Evolutionary conservation across 1,140 invertebrate genomes (phyloP).

Genomic region (Aphelenchoides fujianensis): DNA sequence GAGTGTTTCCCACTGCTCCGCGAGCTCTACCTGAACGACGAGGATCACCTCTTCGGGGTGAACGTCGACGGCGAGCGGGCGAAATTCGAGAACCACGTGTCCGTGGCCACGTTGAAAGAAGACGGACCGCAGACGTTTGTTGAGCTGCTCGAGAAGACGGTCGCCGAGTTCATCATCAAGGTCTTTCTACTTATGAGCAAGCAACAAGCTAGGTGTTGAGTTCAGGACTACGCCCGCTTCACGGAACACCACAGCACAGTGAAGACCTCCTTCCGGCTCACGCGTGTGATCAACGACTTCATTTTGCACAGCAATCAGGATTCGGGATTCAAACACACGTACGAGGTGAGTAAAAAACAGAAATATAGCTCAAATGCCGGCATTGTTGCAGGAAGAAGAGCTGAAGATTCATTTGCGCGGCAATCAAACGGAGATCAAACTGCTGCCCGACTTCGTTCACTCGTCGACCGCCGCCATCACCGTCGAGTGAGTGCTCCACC

Average conservation of each 20-base stretch:
- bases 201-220: too few species aligned
- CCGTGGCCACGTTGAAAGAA: conserved; percentile 25
- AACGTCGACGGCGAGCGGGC: conserved; percentile 38
- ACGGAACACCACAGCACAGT: conserved; percentile 24
- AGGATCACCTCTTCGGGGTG: conserved; percentile 24
- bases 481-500: conserved; percentile 22
- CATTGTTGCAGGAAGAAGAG: conserved; percentile 1
- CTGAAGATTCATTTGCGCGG: conserved; percentile 26
- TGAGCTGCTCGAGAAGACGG: conserved; percentile 11
- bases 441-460: conserved; percentile 22
- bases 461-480: background rate
- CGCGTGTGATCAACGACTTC: conserved; percentile 32
- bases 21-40: conserved; percentile 34
- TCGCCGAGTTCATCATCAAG: conserved; percentile 33
- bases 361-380: conserved; percentile 4
- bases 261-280: conserved; percentile 21
- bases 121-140: conserved; percentile 33
- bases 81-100: conserved; percentile 24
- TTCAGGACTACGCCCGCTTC: conserved; percentile 24
- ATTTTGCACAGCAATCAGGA: conserved; percentile 22
- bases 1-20: conserved; percentile 35
- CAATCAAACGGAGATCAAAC: conserved; percentile 8
- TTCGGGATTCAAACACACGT: conserved; percentile 22
- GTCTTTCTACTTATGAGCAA: conserved; percentile 12
- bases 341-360: conserved; percentile 22